Percentiles rank a stretch among this genome's conserved stretches.
phyloP scores from a whole-genome alignment of 1,140 invertebrate species.

The Oncopodura yosiiana region DNA sequence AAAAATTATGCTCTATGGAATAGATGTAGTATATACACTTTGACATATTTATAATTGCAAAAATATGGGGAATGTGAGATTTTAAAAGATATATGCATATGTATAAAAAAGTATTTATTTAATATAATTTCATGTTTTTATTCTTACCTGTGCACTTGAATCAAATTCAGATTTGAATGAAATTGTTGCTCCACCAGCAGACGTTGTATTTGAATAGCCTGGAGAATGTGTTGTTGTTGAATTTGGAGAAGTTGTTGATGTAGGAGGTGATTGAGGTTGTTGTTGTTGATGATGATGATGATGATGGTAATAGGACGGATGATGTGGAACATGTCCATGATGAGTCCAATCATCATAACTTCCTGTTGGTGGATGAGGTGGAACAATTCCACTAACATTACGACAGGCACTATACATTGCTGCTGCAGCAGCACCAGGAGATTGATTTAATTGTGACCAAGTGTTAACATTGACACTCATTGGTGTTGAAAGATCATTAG shows the following conservation, averaged over 20 bases:
- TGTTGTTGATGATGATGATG: conserved; percentile 19
- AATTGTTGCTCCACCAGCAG: background rate
- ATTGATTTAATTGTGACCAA: conserved; percentile 5
- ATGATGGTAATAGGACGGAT: conserved; percentile 20
- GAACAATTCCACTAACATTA: conserved; percentile 13
- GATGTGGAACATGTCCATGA: conserved; percentile 15
- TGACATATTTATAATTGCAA: no score
- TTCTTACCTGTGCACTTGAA: conserved; percentile 31
- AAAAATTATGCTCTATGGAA: no score
- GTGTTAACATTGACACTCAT: conserved; percentile 17
- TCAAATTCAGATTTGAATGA: conserved; percentile 34
- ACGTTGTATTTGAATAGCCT: conserved; percentile 24
- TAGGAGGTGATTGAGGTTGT: conserved; percentile 28
- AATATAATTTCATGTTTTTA: no score
- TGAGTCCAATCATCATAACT: conserved; percentile 30
- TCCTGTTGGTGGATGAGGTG: background rate
- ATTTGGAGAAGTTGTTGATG: conserved; percentile 31
- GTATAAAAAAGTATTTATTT: background rate
- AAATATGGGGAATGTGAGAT: background rate
- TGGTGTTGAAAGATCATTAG: conserved; percentile 24
- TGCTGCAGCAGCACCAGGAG: conserved; percentile 21
- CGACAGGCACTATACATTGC: conserved; percentile 8
- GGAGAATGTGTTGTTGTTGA: conserved; percentile 22
- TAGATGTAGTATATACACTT: no score
- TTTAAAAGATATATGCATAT: background rate